Conservation (phyloP, 2,797 vertebrate genomes). For the Mormyrops attenuatus region DNA sequence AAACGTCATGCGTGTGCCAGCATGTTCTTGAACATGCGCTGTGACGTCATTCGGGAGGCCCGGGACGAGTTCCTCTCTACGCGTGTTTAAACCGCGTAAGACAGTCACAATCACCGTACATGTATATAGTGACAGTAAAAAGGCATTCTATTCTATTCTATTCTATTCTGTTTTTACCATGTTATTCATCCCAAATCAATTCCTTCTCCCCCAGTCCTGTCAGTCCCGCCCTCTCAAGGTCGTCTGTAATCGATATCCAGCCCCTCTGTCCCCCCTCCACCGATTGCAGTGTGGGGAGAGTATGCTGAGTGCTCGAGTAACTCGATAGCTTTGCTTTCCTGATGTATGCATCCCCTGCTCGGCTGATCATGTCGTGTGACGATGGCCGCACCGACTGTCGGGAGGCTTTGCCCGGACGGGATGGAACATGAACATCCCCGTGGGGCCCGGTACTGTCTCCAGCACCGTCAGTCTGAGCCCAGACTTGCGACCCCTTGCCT, state of each 20-base stretch:
- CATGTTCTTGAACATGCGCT: background rate
- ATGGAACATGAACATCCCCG: background rate
- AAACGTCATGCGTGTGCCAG: background rate
- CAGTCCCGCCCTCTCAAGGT: constrained; percentile 17
- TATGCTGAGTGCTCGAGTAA: constrained; percentile 9
- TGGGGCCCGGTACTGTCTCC: background rate
- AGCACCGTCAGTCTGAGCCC: background rate
- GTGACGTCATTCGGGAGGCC: background rate
- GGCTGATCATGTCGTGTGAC: background rate
- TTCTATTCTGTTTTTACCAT: background rate
- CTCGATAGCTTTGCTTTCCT: background rate
- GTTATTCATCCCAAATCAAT: background rate
- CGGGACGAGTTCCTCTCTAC: background rate
- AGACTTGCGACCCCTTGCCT: background rate
- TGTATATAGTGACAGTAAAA: no score
- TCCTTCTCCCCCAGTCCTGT: background rate
- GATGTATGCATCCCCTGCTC: background rate
- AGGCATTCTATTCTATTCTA: no score
- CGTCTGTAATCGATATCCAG: constrained; percentile 17
- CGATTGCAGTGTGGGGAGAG: background rate
- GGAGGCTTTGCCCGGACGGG: background rate
- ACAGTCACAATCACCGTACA: background rate
- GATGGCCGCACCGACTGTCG: background rate
- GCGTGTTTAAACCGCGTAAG: background rate
- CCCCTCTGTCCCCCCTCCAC: background rate